Evolutionary conservation across 2,797 vertebrate genomes (phyloP).

Genomic region (Xiphophorus birchmanni): DNA sequence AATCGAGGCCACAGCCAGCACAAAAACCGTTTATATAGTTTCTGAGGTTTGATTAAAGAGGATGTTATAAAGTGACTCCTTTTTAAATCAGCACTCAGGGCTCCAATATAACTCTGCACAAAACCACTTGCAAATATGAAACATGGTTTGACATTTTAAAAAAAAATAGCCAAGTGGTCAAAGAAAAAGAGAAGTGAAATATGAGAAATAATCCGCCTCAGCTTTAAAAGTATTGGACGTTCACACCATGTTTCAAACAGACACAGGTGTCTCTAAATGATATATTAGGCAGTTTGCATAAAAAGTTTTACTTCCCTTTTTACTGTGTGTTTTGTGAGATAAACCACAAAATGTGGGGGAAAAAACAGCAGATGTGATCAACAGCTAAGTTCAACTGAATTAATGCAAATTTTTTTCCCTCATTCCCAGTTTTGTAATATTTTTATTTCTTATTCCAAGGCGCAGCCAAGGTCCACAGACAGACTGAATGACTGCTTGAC

Average conservation of each 20-base stretch:
- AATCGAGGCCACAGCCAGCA: background rate
- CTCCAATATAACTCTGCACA: background rate
- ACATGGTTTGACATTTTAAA: background rate
- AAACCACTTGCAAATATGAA: background rate
- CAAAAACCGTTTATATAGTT: background rate
- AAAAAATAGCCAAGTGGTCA: conserved; percentile 17
- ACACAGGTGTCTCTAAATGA: conserved; percentile 43
- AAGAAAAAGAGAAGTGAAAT: conserved; percentile 62
- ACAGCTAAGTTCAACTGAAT: background rate
- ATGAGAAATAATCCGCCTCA: background rate
- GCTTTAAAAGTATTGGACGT: background rate
- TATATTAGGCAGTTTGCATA: conserved; percentile 45
- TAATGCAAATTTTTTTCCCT: background rate
- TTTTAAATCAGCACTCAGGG: background rate
- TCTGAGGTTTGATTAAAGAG: background rate
- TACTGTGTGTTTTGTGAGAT: background rate
- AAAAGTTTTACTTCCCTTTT: conserved; percentile 62
- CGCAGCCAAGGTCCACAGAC: background rate
- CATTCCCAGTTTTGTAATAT: background rate
- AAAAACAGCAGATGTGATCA: conserved; percentile 2
- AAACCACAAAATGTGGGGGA: background rate
- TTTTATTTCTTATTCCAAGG: background rate
- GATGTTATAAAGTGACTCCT: background rate
- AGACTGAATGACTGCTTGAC: background rate
- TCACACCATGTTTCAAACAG: fast-evolving